Conservation (phyloP, 2,797 vertebrate species). For the Chaetodon trifasciatus region DNA sequence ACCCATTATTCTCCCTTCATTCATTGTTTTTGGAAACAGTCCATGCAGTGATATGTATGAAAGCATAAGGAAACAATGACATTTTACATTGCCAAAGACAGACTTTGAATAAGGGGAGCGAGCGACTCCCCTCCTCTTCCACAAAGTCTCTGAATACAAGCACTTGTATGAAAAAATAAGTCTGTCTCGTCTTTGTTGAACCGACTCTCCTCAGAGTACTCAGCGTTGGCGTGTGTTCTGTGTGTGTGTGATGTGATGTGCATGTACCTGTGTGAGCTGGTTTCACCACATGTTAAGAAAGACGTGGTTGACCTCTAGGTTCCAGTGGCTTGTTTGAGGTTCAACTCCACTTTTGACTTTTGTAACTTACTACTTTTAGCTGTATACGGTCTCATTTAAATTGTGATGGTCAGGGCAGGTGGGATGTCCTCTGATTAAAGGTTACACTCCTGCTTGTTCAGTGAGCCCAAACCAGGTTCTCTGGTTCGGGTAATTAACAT, state of each 20-base stretch:
- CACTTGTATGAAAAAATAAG: constrained; percentile 48
- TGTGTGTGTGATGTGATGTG: background rate
- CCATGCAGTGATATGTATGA: constrained; percentile 91
- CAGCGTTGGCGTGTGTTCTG: background rate
- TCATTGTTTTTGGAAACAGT: constrained; percentile 73
- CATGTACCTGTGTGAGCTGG: constrained; percentile 12
- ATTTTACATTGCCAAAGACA: constrained; percentile 38
- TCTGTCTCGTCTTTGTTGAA: constrained; percentile 45
- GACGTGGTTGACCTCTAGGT: background rate
- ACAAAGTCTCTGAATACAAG: constrained; percentile 47
- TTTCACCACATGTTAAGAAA: constrained; percentile 6
- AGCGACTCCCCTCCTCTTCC: constrained; percentile 13
- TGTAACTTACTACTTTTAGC: background rate
- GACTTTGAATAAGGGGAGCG: constrained; percentile 32
- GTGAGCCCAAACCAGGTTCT: constrained; percentile 8
- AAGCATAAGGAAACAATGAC: constrained; percentile 47
- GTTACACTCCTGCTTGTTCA: background rate
- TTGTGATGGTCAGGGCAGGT: background rate
- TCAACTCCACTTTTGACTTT: background rate
- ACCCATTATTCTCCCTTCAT: constrained; percentile 21
- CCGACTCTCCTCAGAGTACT: constrained; percentile 31
- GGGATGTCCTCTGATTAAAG: background rate
- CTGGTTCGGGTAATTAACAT: constrained; percentile 10
- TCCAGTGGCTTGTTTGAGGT: constrained; percentile 15
- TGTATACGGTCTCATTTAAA: background rate